Percentiles rank a stretch among this genome's conserved stretches.
Conservation (phyloP, 30 jellyfish, hydroid and myxozoan genomes). For the Pseudorhiza aurosa region DNA sequence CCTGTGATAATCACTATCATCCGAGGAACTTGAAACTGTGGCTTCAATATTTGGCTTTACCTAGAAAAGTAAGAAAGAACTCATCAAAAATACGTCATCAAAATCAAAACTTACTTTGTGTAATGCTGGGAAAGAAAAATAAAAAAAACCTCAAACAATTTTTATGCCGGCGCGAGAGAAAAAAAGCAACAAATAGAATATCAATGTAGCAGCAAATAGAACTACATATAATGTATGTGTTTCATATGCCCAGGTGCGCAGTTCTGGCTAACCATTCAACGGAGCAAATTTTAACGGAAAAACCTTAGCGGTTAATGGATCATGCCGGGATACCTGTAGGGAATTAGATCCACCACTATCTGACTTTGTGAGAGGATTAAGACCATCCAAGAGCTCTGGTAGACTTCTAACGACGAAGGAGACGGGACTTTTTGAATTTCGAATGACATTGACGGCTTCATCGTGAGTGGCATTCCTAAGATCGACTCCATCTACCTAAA, state of each 20-base stretch:
- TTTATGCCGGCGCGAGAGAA: no score
- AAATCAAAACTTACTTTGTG: no score
- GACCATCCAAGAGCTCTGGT: constrained; percentile 34
- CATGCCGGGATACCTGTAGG: constrained; percentile 5
- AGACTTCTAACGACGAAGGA: constrained; percentile 78
- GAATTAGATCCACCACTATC: constrained; percentile 62
- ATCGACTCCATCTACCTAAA: constrained; percentile 88
- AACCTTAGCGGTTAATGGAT: no score
- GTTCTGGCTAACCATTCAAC: no score
- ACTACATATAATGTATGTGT: no score
- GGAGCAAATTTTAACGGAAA: no score
- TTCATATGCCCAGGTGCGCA: no score
- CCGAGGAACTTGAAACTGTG: constrained; percentile 56
- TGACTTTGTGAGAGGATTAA: constrained; percentile 27
- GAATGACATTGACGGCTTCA: constrained; percentile 87
- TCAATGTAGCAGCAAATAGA: no score
- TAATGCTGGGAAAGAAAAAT: no score
- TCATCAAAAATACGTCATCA: neutral
- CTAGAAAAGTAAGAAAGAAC: constrained; percentile 2
- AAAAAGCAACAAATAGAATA: no score
- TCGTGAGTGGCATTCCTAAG: constrained; percentile 87
- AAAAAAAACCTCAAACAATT: no score
- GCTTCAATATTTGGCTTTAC: constrained; percentile 55
- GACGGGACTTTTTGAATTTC: constrained; percentile 85
- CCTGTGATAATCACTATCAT: constrained; percentile 50